A percentile compares a stretch with the other conserved stretches of the same genome.
Evolutionary conservation across 2,888 invertebrate genomes (phyloP).

Genomic region (Drosophila ezoana): DNA sequence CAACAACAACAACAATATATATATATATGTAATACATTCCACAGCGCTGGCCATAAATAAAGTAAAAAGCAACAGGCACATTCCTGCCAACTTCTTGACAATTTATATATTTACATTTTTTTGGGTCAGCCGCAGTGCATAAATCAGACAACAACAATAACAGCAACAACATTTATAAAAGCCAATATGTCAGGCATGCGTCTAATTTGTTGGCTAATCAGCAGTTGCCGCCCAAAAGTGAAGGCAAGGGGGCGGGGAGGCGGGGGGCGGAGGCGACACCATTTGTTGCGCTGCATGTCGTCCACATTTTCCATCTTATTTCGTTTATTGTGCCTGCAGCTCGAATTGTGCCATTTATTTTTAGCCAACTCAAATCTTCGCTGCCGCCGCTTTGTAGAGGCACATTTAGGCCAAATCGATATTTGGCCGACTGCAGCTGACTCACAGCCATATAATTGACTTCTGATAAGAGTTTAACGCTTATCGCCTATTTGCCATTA

Average conservation of each 20-base stretch:
- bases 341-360: conserved; percentile 73
- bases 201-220: conserved; percentile 81
- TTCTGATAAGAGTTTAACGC: conserved; percentile 19
- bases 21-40: conserved; percentile 33
- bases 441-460: conserved; percentile 13
- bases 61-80: conserved; percentile 40
- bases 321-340: conserved; percentile 40
- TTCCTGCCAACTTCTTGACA: conserved; percentile 50
- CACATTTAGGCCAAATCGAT: conserved; percentile 19
- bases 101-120: conserved; percentile 58
- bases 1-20: conserved; percentile 4
- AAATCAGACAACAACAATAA: conserved; percentile 57
- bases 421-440: conserved; percentile 6
- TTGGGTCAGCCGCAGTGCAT: conserved; percentile 73
- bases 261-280: conserved; percentile 49
- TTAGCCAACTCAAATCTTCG: conserved; percentile 43
- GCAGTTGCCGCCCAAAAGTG: conserved; percentile 32
- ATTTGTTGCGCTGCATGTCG: conserved; percentile 24
- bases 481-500: conserved; percentile 15
- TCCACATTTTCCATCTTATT: conserved; percentile 44
- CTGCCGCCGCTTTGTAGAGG: conserved; percentile 13
- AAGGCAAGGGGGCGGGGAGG: too few relatives aligned
- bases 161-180: conserved; percentile 56
- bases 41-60: conserved; percentile 46
- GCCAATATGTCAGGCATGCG: conserved; percentile 72